Conservation (phyloP, 2,888 invertebrate species). For the Cenopis cana region DNA sequence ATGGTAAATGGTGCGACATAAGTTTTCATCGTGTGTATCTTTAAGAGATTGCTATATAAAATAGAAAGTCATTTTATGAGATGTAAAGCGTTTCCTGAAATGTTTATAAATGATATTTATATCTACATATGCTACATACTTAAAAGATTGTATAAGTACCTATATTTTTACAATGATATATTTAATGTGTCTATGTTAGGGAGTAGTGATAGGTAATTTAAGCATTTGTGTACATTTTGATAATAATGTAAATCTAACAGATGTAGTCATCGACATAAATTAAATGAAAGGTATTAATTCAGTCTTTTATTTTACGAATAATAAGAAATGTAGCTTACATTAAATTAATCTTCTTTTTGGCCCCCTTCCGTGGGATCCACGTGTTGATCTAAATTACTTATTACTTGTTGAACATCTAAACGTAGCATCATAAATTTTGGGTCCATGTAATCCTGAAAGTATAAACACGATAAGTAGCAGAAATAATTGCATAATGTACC, state of each 20-base stretch:
- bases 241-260: conserved; percentile 64
- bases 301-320: conserved; percentile 70
- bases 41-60: conserved; percentile 16
- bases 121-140: too few relatives aligned
- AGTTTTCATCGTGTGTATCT: conserved; percentile 24
- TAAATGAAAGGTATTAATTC: conserved; percentile 71
- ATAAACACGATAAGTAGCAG: too few relatives aligned
- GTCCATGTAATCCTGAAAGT: conserved; percentile 77
- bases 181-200: conserved; percentile 66
- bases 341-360: conserved; percentile 49
- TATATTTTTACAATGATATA: conserved; percentile 81
- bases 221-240: conserved; percentile 81
- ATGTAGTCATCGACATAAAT: conserved; percentile 75
- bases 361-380: conserved; percentile 51
- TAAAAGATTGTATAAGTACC: conserved; percentile 70
- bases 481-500: too few relatives aligned
- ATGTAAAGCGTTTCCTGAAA: conserved; percentile 39
- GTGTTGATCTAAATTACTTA: conserved; percentile 70
- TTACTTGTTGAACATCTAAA: conserved; percentile 77
- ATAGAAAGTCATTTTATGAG: conserved; percentile 22
- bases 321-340: conserved; percentile 41
- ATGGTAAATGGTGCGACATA: conserved; percentile 55
- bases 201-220: conserved; percentile 56
- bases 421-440: conserved; percentile 81
- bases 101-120: conserved; percentile 46